Percentiles rank a stretch among this genome's conserved stretches.
phyloP scores from a whole-genome alignment of 2,797 vertebrate genomes.

The Arremon aurantiirostris region DNA sequence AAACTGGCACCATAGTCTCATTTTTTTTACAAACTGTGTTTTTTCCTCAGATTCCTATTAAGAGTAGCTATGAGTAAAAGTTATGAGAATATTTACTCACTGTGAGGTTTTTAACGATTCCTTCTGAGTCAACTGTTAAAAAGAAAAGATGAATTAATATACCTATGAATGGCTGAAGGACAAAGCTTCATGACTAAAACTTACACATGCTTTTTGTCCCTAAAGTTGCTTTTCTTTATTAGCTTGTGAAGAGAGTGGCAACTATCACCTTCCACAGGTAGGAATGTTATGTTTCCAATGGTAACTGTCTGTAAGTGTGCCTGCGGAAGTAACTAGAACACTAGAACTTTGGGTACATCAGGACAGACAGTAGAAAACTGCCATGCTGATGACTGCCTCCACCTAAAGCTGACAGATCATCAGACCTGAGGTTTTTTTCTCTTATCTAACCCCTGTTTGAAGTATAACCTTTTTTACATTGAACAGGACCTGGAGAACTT shows the following conservation, averaged over 20 bases:
- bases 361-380: neutral
- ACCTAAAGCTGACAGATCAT: neutral
- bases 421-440: neutral
- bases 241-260: neutral
- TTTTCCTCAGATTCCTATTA: neutral
- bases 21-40: neutral
- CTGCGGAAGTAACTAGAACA: neutral
- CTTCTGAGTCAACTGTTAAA: conserved; percentile 90
- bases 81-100: conserved; percentile 78
- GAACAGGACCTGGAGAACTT: neutral
- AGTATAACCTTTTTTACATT: neutral
- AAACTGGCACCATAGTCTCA: neutral
- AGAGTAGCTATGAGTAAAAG: neutral
- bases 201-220: neutral
- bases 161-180: neutral
- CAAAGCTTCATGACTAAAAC: neutral
- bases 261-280: neutral
- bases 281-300: neutral
- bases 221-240: neutral
- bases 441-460: neutral
- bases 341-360: neutral
- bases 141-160: conserved; percentile 26
- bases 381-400: neutral
- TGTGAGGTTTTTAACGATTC: conserved; percentile 89
- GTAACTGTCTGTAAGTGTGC: neutral